These are phyloP conservation scores for Athetis lepigone DNA, from an alignment of 2,888 invertebrate species.

Conservation along the genomic window DNA sequence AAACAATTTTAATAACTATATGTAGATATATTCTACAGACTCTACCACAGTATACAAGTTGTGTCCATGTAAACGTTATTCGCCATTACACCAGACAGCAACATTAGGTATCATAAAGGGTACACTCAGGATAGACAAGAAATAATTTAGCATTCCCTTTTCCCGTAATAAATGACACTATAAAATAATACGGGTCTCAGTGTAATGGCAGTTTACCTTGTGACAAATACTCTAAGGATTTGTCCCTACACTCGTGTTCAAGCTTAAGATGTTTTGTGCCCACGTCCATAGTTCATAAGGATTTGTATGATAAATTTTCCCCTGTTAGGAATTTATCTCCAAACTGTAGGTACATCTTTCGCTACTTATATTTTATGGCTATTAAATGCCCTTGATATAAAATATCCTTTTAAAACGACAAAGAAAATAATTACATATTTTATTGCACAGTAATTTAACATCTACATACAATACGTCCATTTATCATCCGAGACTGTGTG, in stretches of 20 bases:
- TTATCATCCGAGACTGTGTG: background rate
- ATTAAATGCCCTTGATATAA: conserved; percentile 1
- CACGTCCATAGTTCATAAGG: conserved; percentile 37
- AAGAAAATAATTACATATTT: conserved; percentile 16
- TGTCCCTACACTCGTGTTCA: conserved; percentile 49
- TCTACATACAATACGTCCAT: conserved; percentile 1
- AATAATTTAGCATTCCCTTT: conserved; percentile 59
- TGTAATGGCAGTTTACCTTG: conserved; percentile 65
- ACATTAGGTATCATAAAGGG: conserved; percentile 36
- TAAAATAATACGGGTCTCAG: conserved; percentile 62
- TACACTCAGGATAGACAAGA: conserved; percentile 38
- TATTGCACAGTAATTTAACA: background rate
- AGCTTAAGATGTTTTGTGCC: conserved; percentile 45
- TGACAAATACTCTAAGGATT: conserved; percentile 67
- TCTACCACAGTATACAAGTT: conserved; percentile 13
- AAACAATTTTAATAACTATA: no score
- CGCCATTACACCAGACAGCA: conserved; percentile 28
- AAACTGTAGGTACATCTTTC: conserved; percentile 25
- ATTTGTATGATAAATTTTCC: conserved; percentile 61
- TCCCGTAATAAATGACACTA: conserved; percentile 62
- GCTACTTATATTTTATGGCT: conserved; percentile 26
- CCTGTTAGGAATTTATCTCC: no score
- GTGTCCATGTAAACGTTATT: conserved; percentile 34
- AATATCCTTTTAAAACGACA: background rate
- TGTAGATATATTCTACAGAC: no score